Percentiles rank a stretch among this genome's conserved stretches.
Conservation (phyloP, 2,888 invertebrate species). For the Oxycera nigricornis region DNA sequence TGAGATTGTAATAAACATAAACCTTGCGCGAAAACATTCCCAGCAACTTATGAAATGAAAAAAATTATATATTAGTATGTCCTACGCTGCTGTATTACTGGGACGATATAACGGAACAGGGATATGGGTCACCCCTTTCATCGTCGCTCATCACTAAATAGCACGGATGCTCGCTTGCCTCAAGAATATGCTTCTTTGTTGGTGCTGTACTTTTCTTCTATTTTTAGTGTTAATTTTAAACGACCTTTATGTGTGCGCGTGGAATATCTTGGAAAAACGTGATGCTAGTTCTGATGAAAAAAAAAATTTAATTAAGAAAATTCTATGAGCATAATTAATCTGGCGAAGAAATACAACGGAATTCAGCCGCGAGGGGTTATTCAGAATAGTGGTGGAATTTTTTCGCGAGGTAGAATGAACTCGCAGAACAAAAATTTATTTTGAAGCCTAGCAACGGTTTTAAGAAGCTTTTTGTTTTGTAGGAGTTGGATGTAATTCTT, state of each 20-base stretch:
- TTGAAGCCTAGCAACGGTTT: no score
- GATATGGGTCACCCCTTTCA: background rate
- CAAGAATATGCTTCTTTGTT: background rate
- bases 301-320: constrained; percentile 30
- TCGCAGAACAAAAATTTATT: no score
- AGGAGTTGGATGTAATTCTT: no score
- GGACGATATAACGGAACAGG: no score
- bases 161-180: background rate
- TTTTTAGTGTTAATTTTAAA: background rate
- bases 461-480: no score
- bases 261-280: constrained; percentile 9
- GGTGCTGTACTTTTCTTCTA: background rate
- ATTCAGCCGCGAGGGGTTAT: background rate
- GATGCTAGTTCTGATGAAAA: constrained; percentile 8
- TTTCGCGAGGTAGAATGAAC: no score
- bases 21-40: no score
- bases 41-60: no score
- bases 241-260: constrained; percentile 6
- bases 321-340: constrained; percentile 23
- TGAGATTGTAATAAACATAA: background rate
- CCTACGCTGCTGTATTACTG: no score
- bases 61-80: no score
- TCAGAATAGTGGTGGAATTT: no score
- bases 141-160: background rate
- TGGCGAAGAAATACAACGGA: background rate